These are phyloP conservation scores for Mesembrinibis cayennensis DNA, from an alignment of 2,113 vertebrate species.

Conservation along the genomic window DNA sequence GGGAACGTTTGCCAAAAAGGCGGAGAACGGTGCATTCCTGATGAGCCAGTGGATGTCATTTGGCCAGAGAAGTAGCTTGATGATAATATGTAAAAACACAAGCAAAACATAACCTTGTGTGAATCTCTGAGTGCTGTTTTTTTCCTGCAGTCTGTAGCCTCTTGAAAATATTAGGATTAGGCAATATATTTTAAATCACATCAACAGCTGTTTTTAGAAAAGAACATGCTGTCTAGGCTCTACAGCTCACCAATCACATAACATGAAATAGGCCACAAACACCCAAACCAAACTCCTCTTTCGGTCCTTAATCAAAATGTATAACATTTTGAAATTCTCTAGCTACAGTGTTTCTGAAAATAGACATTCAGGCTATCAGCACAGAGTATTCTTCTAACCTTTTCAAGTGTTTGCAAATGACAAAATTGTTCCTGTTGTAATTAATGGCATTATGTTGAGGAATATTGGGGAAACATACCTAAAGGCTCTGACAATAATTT, in stretches of 20 bases:
- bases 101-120: constrained; percentile 9
- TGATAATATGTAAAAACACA: constrained; percentile 44
- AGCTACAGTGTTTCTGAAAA: constrained; percentile 39
- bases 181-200: not conserved
- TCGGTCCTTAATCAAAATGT: not conserved
- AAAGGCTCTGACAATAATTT: constrained; percentile 73
- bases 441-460: constrained; percentile 59
- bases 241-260: not conserved
- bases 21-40: constrained; percentile 10
- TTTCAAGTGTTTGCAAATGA: constrained; percentile 52
- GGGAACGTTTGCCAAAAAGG: constrained; percentile 23
- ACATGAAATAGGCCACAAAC: not conserved
- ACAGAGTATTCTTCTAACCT: constrained; percentile 58
- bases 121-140: not conserved
- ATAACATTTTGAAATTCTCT: not conserved
- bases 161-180: not conserved
- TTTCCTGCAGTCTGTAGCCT: not conserved
- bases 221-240: not conserved
- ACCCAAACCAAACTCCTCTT: not conserved
- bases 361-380: not conserved
- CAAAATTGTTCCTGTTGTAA: constrained; percentile 66
- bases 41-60: constrained; percentile 47
- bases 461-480: constrained; percentile 68
- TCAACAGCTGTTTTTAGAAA: not conserved
- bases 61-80: constrained; percentile 50